A percentile compares a stretch with the other conserved stretches of the same genome.
phyloP scores from a whole-genome alignment of 2,888 invertebrate species.

The Microctonus brassicae region DNA sequence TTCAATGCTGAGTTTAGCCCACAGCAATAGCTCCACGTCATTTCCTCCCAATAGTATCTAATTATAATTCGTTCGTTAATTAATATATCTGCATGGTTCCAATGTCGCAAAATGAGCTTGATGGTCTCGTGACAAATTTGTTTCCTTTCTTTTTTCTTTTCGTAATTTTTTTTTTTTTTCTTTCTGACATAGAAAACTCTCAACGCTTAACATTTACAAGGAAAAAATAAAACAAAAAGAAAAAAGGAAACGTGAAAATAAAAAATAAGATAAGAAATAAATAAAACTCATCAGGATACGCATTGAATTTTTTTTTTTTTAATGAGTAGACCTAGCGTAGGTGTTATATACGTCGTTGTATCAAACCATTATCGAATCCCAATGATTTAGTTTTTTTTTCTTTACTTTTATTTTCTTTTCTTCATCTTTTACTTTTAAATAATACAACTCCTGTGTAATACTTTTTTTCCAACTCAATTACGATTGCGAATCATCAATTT shows the following conservation, averaged over 20 bases:
- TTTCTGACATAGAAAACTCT: neutral
- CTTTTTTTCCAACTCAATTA: neutral
- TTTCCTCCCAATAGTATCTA: conserved; percentile 83
- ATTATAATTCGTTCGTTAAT: conserved; percentile 61
- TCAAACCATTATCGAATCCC: neutral
- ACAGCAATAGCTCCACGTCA: conserved; percentile 94
- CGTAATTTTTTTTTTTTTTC: neutral
- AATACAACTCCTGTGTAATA: neutral
- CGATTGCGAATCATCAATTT: neutral
- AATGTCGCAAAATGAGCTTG: conserved; percentile 54
- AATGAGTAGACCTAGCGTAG: conserved; percentile 1
- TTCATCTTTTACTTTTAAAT: neutral
- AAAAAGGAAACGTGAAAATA: no score
- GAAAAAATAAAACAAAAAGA: no score
- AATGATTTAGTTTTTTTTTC: neutral
- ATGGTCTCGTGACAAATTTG: conserved; percentile 38
- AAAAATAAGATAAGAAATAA: neutral
- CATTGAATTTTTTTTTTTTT: neutral
- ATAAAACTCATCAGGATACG: neutral
- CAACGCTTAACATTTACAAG: neutral
- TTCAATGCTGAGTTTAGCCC: conserved; percentile 94
- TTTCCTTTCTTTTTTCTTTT: no score
- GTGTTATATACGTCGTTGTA: neutral
- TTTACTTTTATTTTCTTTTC: neutral
- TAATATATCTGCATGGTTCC: conserved; percentile 52